These are phyloP conservation scores for Rousettus leschenaultii DNA, from an alignment of 2,113 vertebrate genomes.

Conservation along the genomic window DNA sequence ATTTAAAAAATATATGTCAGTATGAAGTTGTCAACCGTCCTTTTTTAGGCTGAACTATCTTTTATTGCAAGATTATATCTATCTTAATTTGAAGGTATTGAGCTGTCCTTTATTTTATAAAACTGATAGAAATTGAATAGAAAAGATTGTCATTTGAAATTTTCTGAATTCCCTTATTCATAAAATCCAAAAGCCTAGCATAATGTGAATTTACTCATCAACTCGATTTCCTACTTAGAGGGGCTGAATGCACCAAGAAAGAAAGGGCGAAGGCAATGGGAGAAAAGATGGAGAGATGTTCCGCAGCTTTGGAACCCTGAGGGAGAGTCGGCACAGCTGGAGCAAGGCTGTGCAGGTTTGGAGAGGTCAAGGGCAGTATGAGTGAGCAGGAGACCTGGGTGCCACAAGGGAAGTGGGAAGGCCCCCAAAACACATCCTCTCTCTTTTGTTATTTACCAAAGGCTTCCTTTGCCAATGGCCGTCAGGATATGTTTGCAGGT, in stretches of 20 bases:
- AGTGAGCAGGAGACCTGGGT: neutral
- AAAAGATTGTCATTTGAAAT: neutral
- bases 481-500: neutral
- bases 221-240: neutral
- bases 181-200: neutral
- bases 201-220: neutral
- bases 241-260: neutral
- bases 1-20: neutral
- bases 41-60: neutral
- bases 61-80: neutral
- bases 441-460: neutral
- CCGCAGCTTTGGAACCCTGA: neutral
- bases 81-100: neutral
- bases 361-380: neutral
- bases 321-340: neutral
- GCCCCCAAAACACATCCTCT: neutral
- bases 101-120: constrained; percentile 19
- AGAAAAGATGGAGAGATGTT: neutral
- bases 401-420: neutral
- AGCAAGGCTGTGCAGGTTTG: neutral
- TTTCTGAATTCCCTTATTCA: neutral
- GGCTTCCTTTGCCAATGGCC: neutral
- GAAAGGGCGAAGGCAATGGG: neutral
- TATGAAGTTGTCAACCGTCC: neutral
- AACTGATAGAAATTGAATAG: neutral